phyloP scores from a whole-genome alignment of 2,797 vertebrate genomes.

The Pangasius mekongensis region DNA sequence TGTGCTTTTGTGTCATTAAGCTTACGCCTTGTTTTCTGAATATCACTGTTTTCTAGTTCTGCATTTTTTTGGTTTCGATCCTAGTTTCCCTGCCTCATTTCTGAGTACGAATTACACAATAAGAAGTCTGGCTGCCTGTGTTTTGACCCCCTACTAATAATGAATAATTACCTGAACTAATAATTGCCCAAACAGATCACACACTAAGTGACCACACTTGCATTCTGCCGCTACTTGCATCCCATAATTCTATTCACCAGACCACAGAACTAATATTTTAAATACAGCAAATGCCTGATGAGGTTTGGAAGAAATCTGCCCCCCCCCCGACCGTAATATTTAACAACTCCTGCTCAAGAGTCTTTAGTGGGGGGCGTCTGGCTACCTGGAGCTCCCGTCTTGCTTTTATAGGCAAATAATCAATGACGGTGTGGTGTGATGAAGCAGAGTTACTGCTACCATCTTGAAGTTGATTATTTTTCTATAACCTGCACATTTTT shows the following conservation, averaged over 20 bases:
- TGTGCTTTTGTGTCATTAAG: not conserved
- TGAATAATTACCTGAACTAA: not conserved
- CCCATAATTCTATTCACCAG: not conserved
- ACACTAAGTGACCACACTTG: not conserved
- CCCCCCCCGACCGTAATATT: not conserved
- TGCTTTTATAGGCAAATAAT: not conserved
- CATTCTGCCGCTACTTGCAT: not conserved
- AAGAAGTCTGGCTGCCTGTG: not conserved
- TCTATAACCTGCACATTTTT: too few relatives aligned
- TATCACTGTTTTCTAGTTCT: not conserved
- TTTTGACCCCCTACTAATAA: not conserved
- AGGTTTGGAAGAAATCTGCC: not conserved
- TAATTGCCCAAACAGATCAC: not conserved
- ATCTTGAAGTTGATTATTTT: not conserved
- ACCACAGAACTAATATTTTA: not conserved
- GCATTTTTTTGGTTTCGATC: not conserved
- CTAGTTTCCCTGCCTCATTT: not conserved
- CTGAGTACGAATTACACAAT: not conserved
- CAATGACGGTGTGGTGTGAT: too few relatives aligned
- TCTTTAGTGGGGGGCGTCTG: not conserved
- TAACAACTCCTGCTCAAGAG: not conserved
- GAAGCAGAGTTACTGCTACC: not conserved
- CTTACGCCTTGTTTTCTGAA: not conserved
- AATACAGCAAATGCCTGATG: too few relatives aligned
- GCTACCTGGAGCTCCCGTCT: not conserved